Percentiles rank a stretch among this genome's conserved stretches.
These are phyloP conservation scores for Aleiodes leptofemur DNA, from an alignment of 2,888 invertebrate genomes.

Conservation along the genomic window DNA sequence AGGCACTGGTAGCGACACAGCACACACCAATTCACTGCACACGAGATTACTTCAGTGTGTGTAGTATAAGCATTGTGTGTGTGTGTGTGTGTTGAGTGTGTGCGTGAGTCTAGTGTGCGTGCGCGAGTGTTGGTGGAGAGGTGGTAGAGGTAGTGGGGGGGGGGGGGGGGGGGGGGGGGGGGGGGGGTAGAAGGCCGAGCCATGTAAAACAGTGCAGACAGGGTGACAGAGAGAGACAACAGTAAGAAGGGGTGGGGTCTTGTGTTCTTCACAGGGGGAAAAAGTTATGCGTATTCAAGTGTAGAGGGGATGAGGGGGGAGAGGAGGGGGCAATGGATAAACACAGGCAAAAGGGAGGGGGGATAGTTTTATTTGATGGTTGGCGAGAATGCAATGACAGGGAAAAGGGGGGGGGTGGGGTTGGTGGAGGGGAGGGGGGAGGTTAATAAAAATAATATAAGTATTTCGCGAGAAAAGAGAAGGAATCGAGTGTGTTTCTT, in stretches of 20 bases:
- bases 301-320: no score
- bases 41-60: slow-evolving; percentile 37
- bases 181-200: background rate
- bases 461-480: no score
- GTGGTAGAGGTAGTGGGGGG: background rate
- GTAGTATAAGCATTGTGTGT: background rate
- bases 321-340: no score
- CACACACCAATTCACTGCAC: slow-evolving; percentile 64
- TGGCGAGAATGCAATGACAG: no score
- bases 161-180: slow-evolving; percentile 27
- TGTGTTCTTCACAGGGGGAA: no score
- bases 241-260: background rate
- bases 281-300: no score
- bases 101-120: slow-evolving; percentile 25
- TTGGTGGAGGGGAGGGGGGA: background rate
- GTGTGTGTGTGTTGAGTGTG: slow-evolving; percentile 43
- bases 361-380: no score
- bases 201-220: slow-evolving; percentile 2
- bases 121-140: slow-evolving; percentile 14
- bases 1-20: slow-evolving; percentile 59
- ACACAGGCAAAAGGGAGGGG: no score
- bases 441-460: no score
- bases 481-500: background rate
- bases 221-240: slow-evolving; percentile 2
- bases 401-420: no score